Percentiles rank a stretch among this genome's conserved stretches.
Evolutionary conservation across 2,888 invertebrate genomes (phyloP).

Genomic region (Brachynemurus nebulosus): DNA sequence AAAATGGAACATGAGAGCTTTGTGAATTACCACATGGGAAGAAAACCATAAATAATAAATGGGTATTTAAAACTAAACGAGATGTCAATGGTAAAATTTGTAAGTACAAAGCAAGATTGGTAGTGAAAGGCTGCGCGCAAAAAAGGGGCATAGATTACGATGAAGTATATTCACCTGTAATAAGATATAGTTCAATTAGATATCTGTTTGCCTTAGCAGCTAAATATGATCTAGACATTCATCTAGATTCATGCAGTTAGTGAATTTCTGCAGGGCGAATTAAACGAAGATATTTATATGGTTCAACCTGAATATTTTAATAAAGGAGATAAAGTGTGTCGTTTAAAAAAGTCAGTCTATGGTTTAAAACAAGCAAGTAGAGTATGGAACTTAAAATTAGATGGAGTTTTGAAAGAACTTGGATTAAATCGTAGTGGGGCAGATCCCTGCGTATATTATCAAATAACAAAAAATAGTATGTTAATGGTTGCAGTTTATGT

Average conservation of each 20-base stretch:
- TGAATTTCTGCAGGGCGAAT: conserved; percentile 15
- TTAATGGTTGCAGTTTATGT: background rate
- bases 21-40: too few species aligned
- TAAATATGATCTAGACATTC: conserved; percentile 13
- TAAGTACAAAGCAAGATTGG: conserved; percentile 17
- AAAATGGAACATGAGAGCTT: too few species aligned
- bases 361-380: conserved; percentile 15
- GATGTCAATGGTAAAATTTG: conserved; percentile 10
- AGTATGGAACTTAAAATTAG: conserved; percentile 16
- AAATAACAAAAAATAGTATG: background rate
- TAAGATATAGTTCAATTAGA: conserved; percentile 14
- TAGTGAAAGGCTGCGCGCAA: conserved; percentile 15
- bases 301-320: conserved; percentile 16
- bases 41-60: conserved; percentile 16
- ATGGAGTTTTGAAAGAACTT: conserved; percentile 14
- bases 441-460: conserved; percentile 15
- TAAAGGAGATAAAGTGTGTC: conserved; percentile 14
- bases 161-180: conserved; percentile 18
- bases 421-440: conserved; percentile 12
- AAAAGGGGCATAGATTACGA: conserved; percentile 12
- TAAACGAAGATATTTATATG: conserved; percentile 9
- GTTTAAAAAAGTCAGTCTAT: conserved; percentile 17
- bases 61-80: conserved; percentile 17
- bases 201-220: conserved; percentile 9
- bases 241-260: conserved; percentile 15